Evolutionary conservation across 2,113 vertebrate species (phyloP).

Genomic region (Heloderma charlesbogerti): DNA sequence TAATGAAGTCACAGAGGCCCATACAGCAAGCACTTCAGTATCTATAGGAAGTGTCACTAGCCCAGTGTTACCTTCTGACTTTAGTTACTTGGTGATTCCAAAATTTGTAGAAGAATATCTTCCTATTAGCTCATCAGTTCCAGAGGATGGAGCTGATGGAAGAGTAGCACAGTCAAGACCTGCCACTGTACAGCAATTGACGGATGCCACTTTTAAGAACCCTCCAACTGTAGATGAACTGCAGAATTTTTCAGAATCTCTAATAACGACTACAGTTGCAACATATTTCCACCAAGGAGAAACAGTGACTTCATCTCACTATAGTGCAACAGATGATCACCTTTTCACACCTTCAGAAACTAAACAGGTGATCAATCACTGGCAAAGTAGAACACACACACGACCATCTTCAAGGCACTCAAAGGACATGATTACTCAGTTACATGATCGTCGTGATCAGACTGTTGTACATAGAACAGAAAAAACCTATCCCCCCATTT

Average conservation of each 20-base stretch:
- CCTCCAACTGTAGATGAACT: background rate
- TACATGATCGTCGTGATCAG: slow-evolving; percentile 37
- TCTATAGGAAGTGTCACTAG: background rate
- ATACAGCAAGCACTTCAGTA: background rate
- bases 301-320: background rate
- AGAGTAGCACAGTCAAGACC: background rate
- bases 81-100: background rate
- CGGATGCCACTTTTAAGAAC: background rate
- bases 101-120: background rate
- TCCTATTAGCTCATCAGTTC: background rate
- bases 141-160: slow-evolving; percentile 16
- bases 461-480: slow-evolving; percentile 29
- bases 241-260: background rate
- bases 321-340: background rate
- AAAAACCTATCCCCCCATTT: background rate
- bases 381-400: slow-evolving; percentile 22
- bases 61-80: background rate
- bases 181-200: background rate
- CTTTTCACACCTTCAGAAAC: slow-evolving; percentile 34
- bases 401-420: slow-evolving; percentile 19
- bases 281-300: background rate
- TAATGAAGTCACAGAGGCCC: background rate
- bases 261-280: background rate
- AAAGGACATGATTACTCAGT: slow-evolving; percentile 27
- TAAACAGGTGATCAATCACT: slow-evolving; percentile 35